Percentiles rank a stretch among this genome's conserved stretches.
phyloP scores from a whole-genome alignment of 2,888 invertebrate species.

The Eupithecia tripunctaria region DNA sequence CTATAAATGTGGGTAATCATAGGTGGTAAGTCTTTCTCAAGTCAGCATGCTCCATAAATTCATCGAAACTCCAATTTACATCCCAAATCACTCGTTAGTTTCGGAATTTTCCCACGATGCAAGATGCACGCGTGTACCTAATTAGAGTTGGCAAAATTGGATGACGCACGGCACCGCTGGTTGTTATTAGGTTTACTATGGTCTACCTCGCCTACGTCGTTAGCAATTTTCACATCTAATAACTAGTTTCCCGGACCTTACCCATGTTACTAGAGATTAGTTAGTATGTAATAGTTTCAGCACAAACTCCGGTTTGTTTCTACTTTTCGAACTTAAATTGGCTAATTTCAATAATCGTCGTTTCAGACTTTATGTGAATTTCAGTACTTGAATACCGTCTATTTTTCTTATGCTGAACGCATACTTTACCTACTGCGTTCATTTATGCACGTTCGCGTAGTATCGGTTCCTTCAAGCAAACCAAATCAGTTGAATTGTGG shows the following conservation, averaged over 20 bases:
- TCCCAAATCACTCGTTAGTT: slow-evolving; percentile 3
- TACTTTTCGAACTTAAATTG: background rate
- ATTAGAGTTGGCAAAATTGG: slow-evolving; percentile 29
- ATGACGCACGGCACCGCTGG: slow-evolving; percentile 23
- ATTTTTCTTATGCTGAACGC: background rate
- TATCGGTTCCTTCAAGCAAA: background rate
- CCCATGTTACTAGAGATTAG: background rate
- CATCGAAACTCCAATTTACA: background rate
- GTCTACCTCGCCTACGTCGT: slow-evolving; percentile 1
- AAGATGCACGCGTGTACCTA: slow-evolving; percentile 26
- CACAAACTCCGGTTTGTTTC: background rate
- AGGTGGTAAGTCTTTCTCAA: background rate
- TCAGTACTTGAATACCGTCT: background rate
- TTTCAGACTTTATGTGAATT: background rate
- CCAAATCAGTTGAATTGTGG: slow-evolving; percentile 12
- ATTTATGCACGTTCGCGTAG: no score
- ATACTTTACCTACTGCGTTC: no score
- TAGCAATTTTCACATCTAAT: slow-evolving; percentile 7
- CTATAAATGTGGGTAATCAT: background rate
- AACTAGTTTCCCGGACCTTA: background rate
- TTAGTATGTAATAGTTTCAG: background rate
- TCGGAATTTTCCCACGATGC: slow-evolving; percentile 18
- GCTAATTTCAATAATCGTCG: background rate
- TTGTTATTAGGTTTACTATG: slow-evolving; percentile 23
- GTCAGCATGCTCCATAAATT: background rate